Evolutionary conservation across 2,888 invertebrate genomes (phyloP).

Genomic region (Chloroclysta siterata): DNA sequence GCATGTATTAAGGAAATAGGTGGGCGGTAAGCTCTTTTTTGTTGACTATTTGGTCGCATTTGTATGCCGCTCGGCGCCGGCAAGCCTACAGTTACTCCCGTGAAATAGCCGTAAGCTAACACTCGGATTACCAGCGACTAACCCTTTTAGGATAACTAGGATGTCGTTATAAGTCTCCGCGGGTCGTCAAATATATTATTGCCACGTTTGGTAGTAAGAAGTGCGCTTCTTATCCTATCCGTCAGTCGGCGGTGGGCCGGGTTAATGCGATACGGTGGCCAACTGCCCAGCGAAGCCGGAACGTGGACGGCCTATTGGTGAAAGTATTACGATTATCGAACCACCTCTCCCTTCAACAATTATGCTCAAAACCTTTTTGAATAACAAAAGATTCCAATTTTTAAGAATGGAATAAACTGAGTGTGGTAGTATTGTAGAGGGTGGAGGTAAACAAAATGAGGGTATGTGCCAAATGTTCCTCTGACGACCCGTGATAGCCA

Average conservation of each 20-base stretch:
- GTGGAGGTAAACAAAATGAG: no score
- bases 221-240: slow-evolving; percentile 22
- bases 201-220: slow-evolving; percentile 39
- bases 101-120: slow-evolving; percentile 66
- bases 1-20: slow-evolving; percentile 58
- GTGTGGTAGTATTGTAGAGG: no score
- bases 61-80: slow-evolving; percentile 60
- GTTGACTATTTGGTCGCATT: slow-evolving; percentile 59
- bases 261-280: slow-evolving; percentile 42
- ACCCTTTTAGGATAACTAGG: slow-evolving; percentile 45
- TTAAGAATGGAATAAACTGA: no score
- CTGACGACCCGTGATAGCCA: no score
- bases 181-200: slow-evolving; percentile 45
- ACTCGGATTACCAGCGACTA: slow-evolving; percentile 52
- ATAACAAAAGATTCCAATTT: neutral
- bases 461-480: no score
- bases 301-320: slow-evolving; percentile 4
- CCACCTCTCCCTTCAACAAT: neutral
- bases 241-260: slow-evolving; percentile 17
- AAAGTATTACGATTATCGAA: neutral
- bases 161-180: slow-evolving; percentile 41
- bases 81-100: slow-evolving; percentile 67
- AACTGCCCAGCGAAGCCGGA: slow-evolving; percentile 38
- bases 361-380: neutral
- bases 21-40: slow-evolving; percentile 52